Conservation (phyloP, 2,797 vertebrate species). For the Discoglossus pictus region DNA sequence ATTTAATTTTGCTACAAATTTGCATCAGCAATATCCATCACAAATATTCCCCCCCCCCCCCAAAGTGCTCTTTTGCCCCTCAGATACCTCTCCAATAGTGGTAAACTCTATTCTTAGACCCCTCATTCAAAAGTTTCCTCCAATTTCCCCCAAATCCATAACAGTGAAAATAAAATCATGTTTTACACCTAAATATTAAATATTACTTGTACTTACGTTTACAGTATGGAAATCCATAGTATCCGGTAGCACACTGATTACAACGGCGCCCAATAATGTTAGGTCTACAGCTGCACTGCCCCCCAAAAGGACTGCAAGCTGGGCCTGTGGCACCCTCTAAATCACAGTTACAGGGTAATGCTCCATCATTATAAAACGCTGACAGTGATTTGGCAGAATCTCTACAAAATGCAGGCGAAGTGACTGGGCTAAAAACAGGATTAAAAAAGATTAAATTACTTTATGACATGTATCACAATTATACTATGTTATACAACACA, state of each 20-base stretch:
- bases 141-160: neutral
- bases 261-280: conserved; percentile 83
- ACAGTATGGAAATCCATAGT: conserved; percentile 90
- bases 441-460: neutral
- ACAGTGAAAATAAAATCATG: neutral
- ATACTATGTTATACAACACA: too few relatives aligned
- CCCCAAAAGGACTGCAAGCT: conserved; percentile 77
- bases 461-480: too few relatives aligned
- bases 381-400: conserved; percentile 80
- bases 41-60: too few relatives aligned
- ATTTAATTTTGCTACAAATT: too few relatives aligned
- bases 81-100: too few relatives aligned
- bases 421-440: conserved; percentile 68
- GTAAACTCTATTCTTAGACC: too few relatives aligned
- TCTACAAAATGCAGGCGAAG: conserved; percentile 79
- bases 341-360: conserved; percentile 83
- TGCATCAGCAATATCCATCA: too few relatives aligned
- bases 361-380: conserved; percentile 82
- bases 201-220: conserved; percentile 75
- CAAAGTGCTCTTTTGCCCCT: too few relatives aligned
- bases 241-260: conserved; percentile 81
- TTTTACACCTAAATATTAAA: too few relatives aligned
- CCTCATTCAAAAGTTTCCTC: too few relatives aligned
- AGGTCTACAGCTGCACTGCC: conserved; percentile 83
- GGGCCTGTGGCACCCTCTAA: conserved; percentile 64